Evolutionary conservation across 2,888 invertebrate genomes (phyloP).

Genomic region (Limnephilus marmoratus): DNA sequence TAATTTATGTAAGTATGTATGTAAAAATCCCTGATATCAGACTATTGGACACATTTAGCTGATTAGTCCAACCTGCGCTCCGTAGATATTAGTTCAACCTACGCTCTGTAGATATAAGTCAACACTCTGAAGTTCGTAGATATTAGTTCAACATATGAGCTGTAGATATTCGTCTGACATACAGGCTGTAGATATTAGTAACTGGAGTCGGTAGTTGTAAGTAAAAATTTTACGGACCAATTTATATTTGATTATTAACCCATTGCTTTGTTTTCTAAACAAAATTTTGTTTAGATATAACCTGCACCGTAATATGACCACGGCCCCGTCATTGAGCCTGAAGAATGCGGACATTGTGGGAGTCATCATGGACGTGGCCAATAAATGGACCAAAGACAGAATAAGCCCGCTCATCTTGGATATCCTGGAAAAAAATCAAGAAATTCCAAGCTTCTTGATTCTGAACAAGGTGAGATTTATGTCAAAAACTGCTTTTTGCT

Average conservation of each 20-base stretch:
- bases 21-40: too few relatives aligned
- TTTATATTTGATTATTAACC: background rate
- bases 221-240: background rate
- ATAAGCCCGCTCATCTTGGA: slow-evolving; percentile 84
- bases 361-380: slow-evolving; percentile 91
- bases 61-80: too few relatives aligned
- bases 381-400: slow-evolving; percentile 81
- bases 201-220: too few relatives aligned
- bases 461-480: slow-evolving; percentile 87
- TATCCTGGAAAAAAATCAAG: slow-evolving; percentile 80
- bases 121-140: too few relatives aligned
- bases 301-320: slow-evolving; percentile 70
- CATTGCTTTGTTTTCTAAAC: slow-evolving; percentile 5
- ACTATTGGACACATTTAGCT: too few relatives aligned
- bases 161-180: too few relatives aligned
- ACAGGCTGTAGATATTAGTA: too few relatives aligned
- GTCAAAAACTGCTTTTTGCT: background rate
- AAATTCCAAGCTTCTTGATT: slow-evolving; percentile 84
- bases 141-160: too few relatives aligned
- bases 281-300: slow-evolving; percentile 56
- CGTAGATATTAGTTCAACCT: too few relatives aligned
- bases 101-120: too few relatives aligned
- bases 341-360: slow-evolving; percentile 88
- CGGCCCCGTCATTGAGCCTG: slow-evolving; percentile 79
- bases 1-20: too few relatives aligned